Conservation (phyloP, 2,888 invertebrate genomes). For the Xestia rhomboidea region DNA sequence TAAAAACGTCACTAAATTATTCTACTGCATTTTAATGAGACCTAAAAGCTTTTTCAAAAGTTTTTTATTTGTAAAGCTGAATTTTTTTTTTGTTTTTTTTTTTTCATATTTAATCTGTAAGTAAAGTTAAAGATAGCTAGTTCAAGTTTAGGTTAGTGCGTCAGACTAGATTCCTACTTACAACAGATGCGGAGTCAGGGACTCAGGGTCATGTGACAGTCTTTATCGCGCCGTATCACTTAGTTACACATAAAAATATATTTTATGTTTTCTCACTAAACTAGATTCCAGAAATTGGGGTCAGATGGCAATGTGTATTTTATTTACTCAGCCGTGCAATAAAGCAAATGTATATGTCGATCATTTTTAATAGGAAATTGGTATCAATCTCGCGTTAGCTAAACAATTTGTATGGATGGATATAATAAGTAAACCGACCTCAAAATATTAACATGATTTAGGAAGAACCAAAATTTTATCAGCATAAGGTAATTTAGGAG, state of each 20-base stretch:
- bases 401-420: not conserved
- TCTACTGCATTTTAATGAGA: no score
- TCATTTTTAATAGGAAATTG: not conserved
- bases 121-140: not conserved
- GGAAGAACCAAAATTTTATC: no score
- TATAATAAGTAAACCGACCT: not conserved
- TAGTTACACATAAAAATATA: not conserved
- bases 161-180: not conserved
- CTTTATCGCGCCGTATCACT: slow-evolving; percentile 11
- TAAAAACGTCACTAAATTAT: no score
- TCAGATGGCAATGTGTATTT: not conserved
- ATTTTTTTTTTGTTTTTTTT: not conserved
- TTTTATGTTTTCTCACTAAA: not conserved
- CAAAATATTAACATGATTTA: not conserved
- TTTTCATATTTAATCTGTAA: not conserved
- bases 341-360: not conserved
- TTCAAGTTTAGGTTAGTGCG: not conserved
- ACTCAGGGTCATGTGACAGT: slow-evolving; percentile 7
- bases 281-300: not conserved
- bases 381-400: not conserved
- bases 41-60: no score
- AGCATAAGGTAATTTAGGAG: not conserved
- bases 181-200: slow-evolving; percentile 6
- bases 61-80: no score
- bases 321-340: not conserved